Conservation (phyloP, 2,888 invertebrate genomes). For the Dimorphilus gyrociliatus region DNA sequence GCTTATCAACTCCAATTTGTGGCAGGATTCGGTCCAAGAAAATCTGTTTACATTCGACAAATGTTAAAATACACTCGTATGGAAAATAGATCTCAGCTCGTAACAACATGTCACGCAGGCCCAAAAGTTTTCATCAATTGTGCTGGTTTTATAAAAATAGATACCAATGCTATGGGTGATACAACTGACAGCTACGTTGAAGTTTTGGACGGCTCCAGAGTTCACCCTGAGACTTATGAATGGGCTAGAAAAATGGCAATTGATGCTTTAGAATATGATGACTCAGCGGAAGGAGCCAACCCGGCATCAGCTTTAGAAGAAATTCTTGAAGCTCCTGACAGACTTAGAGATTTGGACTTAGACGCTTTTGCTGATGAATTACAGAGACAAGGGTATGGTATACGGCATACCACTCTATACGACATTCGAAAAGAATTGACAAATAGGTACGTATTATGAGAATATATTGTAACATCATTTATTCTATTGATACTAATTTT, state of each 20-base stretch:
- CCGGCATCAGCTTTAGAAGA: constrained; percentile 93
- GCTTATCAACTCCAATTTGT: constrained; percentile 78
- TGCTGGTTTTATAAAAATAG: constrained; percentile 96
- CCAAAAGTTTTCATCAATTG: constrained; percentile 97
- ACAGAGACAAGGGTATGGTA: constrained; percentile 60
- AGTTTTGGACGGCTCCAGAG: constrained; percentile 87
- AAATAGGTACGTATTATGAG: constrained; percentile 53
- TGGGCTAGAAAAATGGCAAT: constrained; percentile 99
- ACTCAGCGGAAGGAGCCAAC: constrained; percentile 60
- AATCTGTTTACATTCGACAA: constrained; percentile 47
- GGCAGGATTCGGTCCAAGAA: constrained; percentile 86
- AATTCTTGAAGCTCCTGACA: constrained; percentile 82
- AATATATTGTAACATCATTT: too few relatives aligned
- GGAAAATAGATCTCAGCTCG: constrained; percentile 84
- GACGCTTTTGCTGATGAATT: constrained; percentile 97
- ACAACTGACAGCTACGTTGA: constrained; percentile 79
- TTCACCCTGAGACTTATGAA: constrained; percentile 97
- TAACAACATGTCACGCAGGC: constrained; percentile 88
- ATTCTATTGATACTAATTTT: too few relatives aligned
- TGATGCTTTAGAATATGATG: constrained; percentile 93
- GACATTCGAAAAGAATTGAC: constrained; percentile 91
- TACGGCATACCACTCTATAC: constrained; percentile 66
- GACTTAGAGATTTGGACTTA: constrained; percentile 82
- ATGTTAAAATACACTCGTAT: constrained; percentile 56
- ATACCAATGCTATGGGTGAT: constrained; percentile 82